Evolutionary conservation across 2,113 vertebrate species (phyloP), one percentile per base, ranked within the genome.

Genomic region (Amblyopsis rosae): DNA sequence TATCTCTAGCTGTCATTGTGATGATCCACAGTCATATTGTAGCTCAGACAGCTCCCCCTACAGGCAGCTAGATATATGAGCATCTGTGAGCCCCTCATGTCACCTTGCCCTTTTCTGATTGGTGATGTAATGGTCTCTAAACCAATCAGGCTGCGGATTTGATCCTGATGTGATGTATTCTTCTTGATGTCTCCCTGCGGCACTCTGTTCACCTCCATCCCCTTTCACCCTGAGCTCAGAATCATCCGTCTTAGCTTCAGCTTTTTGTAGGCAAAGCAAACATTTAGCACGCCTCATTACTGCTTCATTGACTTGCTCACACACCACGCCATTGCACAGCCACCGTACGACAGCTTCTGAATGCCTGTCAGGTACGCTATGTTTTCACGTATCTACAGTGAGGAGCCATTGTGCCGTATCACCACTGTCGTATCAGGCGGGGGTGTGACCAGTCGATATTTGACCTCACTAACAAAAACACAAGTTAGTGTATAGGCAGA

Each of bases 1-100:
- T 72, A 75, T 83, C 83, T 85, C 66, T 68, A 56, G 72, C 72
- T 82, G 77, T 87, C 4, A 78, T 69, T 62, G 73, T 78, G 77
- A 81, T 89, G 86, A 87, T 77, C 88, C 35, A 8, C 85, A 89
- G 81, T 67, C 58, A 51, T 19, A 58, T 66, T 17, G 83, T 72
- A 45, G 80, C 83, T 87, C 83, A 89, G 87, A 84, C 77, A n/a
- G 82, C 89, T 89, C 89, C 87, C 89, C 85, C 89, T 77, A 72
- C 80, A 88, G 84, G 80, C 72, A 79, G 67, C 47, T 63, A 88
- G 87, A 89, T 87, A 70, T 88, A 89, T 63, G 82, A 85, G 84
- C 82, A 82, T 86, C 82, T 58, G 6, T 77, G 86, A 82, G 79
- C 62, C 77, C 68, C 75, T 71, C 80, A 82, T 79, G 82, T 81